Conservation (phyloP, 2,797 vertebrate species). For the Chaenodraco wilsoni region DNA sequence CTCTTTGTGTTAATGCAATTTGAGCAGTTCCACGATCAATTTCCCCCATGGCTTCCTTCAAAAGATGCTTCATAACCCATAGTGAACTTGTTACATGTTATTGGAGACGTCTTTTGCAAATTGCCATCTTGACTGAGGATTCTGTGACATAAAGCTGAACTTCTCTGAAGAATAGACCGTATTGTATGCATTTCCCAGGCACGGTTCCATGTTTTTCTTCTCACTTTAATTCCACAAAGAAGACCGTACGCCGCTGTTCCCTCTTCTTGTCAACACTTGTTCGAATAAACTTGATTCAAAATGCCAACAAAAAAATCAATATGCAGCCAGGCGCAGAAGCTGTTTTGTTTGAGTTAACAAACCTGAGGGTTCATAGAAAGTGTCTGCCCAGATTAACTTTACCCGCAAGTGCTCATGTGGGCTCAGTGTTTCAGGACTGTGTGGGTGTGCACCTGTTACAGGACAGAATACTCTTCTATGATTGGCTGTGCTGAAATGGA, state of each 20-base stretch:
- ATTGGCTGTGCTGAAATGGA: neutral
- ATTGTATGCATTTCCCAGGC: neutral
- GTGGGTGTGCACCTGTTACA: neutral
- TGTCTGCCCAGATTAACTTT: neutral
- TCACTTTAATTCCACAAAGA: neutral
- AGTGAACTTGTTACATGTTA: neutral
- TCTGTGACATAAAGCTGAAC: neutral
- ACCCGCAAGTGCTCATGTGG: neutral
- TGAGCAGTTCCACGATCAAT: neutral
- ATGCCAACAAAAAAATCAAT: neutral
- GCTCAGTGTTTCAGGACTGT: too few relatives aligned
- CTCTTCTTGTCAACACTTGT: neutral
- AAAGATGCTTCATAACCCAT: neutral
- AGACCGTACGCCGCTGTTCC: neutral
- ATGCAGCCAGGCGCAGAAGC: neutral
- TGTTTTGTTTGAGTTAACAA: too few relatives aligned
- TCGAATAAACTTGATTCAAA: neutral
- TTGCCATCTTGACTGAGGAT: neutral
- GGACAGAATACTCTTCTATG: neutral
- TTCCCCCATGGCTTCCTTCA: neutral
- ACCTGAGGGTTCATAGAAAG: neutral
- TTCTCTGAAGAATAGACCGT: neutral
- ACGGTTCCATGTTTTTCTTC: neutral
- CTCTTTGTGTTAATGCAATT: neutral
- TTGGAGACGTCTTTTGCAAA: neutral